A percentile compares a stretch with the other conserved stretches of the same genome.
Evolutionary conservation across 2,797 vertebrate genomes (phyloP).

Genomic region (Sparidentex hasta): DNA sequence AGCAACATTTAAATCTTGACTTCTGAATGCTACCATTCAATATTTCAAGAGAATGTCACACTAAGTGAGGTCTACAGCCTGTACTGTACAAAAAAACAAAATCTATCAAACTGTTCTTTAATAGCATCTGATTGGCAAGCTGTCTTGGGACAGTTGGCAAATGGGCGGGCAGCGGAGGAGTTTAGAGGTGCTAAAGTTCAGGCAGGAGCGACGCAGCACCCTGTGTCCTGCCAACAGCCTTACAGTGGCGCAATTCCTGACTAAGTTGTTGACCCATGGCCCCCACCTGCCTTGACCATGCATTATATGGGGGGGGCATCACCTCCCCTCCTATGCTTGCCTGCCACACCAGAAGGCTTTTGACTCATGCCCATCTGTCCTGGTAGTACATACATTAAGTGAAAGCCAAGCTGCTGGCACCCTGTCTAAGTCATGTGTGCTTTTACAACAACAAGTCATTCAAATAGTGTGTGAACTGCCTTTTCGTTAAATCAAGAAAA

Average conservation of each 20-base stretch:
- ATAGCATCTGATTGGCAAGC: slow-evolving; percentile 86
- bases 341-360: slow-evolving; percentile 87
- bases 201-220: slow-evolving; percentile 84
- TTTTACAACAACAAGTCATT: slow-evolving; percentile 59
- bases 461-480: slow-evolving; percentile 60
- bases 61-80: slow-evolving; percentile 61
- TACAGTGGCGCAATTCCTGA: slow-evolving; percentile 83
- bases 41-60: slow-evolving; percentile 51
- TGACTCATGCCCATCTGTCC: slow-evolving; percentile 90
- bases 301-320: slow-evolving; percentile 72
- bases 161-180: slow-evolving; percentile 88
- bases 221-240: slow-evolving; percentile 84
- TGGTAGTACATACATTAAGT: slow-evolving; percentile 82
- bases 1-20: slow-evolving; percentile 42
- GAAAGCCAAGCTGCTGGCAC: slow-evolving; percentile 81
- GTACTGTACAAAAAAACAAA: slow-evolving; percentile 66
- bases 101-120: slow-evolving; percentile 79
- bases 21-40: slow-evolving; percentile 43
- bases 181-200: slow-evolving; percentile 89
- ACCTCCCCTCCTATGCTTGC: slow-evolving; percentile 73
- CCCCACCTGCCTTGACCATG: slow-evolving; percentile 85
- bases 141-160: slow-evolving; percentile 88
- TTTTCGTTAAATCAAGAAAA: slow-evolving; percentile 12
- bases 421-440: slow-evolving; percentile 69
- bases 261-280: slow-evolving; percentile 87